Evolutionary conservation across 2,797 vertebrate genomes (phyloP), one percentile per base, ranked within the genome.

Genomic region (Moxostoma hubbsi): DNA sequence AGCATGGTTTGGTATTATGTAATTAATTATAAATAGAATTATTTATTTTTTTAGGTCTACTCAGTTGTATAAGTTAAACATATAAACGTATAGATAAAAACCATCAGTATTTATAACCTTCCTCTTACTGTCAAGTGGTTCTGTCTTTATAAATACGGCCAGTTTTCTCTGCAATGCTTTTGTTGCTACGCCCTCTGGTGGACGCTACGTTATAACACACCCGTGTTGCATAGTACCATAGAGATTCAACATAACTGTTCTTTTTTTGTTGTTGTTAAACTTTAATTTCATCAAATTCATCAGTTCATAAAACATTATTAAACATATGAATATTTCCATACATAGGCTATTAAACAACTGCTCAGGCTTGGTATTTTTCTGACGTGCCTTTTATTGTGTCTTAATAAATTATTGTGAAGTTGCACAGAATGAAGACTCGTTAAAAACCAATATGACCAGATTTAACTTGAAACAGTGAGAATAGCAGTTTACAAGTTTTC

Each of bases 181-280:
- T 55, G 12, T 57, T n/a, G 61, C 15, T 12, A 7, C 69, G 70
- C 77, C 77, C 58, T 72, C 77, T 79, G 62, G 68, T 79, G 77
- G 61, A 50, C n/a, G 4, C 47, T 6, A 9, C 4, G 5, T 64
- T 64, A 7, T 9, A 79, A 9, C 51, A 16, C 77, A 77, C 1
- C 15, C 1, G 49, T 8, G 8, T 10, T 24, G 24, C 2, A 2
- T 24, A 24, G 1, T 18, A 18, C 1, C 15, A 70, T 12, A 46
- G 7, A 63, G 12, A 62, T 18, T n/a, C 1, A 8, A 70, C 45
- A 43, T 45, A 51, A 46, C 12, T 9, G 7, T 62, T 24, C 24
- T 77, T n/a, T 36, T 47, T 78, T 68, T 66, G 43, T 36, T 47
- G 70, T 68, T 66, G 43, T 67, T 76, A 43, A 73, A 24, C n/a